Conservation (phyloP, 2,113 vertebrate species). For the Siniperca chuatsi region DNA sequence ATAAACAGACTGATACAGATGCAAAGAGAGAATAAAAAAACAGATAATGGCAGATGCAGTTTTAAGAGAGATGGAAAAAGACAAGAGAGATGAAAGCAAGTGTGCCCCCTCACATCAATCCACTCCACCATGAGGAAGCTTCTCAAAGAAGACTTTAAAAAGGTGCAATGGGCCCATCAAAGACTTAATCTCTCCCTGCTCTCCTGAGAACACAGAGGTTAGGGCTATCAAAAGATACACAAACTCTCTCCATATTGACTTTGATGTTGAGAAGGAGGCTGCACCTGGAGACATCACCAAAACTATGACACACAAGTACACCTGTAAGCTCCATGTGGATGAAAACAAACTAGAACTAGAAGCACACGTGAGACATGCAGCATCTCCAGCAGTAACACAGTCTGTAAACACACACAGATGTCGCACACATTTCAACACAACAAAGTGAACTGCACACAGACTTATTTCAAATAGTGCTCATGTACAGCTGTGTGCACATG, state of each 20-base stretch:
- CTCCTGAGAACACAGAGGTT: constrained; percentile 35
- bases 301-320: constrained; percentile 6
- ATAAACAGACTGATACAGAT: constrained; percentile 17
- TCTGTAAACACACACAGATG: neutral
- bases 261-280: constrained; percentile 43
- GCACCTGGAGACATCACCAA: constrained; percentile 27
- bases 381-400: neutral
- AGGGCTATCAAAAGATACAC: constrained; percentile 42
- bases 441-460: neutral
- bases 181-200: constrained; percentile 54
- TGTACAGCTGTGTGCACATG: neutral
- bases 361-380: neutral
- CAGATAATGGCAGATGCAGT: constrained; percentile 31
- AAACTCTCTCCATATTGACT: constrained; percentile 42
- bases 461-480: neutral
- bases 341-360: neutral
- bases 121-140: constrained; percentile 44
- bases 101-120: constrained; percentile 51
- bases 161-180: constrained; percentile 58
- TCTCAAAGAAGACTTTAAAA: constrained; percentile 56
- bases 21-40: constrained; percentile 19
- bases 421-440: neutral
- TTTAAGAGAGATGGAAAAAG: constrained; percentile 43
- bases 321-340: neutral
- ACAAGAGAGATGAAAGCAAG: constrained; percentile 72